Evolutionary conservation across 2,888 invertebrate species (phyloP).

Genomic region (Tenodera sinensis): DNA sequence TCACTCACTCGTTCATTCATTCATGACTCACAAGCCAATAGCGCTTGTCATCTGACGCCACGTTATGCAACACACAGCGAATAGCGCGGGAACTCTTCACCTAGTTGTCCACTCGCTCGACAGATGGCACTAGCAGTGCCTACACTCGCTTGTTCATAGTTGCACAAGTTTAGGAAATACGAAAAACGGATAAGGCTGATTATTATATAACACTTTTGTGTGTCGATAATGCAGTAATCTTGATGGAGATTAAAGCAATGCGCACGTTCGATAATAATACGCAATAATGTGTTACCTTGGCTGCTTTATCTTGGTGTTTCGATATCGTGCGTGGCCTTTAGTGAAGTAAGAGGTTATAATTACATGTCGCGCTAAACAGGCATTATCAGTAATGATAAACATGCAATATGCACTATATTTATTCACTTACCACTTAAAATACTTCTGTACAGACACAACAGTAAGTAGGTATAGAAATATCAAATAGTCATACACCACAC

Average conservation of each 20-base stretch:
- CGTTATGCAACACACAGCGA: neutral
- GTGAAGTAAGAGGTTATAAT: too few relatives aligned
- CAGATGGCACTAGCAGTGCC: neutral
- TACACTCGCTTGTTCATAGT: neutral
- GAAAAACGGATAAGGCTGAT: neutral
- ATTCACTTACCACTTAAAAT: too few relatives aligned
- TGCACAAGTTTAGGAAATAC: neutral
- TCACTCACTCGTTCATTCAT: too few relatives aligned
- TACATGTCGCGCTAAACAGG: too few relatives aligned
- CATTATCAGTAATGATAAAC: too few relatives aligned
- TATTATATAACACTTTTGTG: neutral
- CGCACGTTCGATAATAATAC: neutral
- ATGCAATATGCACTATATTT: too few relatives aligned
- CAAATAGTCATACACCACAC: too few relatives aligned
- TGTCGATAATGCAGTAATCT: neutral
- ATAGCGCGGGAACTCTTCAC: neutral
- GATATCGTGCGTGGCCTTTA: neutral
- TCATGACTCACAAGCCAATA: neutral
- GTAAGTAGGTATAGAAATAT: too few relatives aligned
- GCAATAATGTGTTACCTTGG: neutral
- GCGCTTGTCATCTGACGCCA: neutral
- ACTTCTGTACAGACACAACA: too few relatives aligned
- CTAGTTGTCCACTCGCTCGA: neutral
- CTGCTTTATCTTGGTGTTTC: neutral
- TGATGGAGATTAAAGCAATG: neutral